Evolutionary conservation across 2,113 vertebrate species (phyloP).

Genomic region (Panurus biarmicus): DNA sequence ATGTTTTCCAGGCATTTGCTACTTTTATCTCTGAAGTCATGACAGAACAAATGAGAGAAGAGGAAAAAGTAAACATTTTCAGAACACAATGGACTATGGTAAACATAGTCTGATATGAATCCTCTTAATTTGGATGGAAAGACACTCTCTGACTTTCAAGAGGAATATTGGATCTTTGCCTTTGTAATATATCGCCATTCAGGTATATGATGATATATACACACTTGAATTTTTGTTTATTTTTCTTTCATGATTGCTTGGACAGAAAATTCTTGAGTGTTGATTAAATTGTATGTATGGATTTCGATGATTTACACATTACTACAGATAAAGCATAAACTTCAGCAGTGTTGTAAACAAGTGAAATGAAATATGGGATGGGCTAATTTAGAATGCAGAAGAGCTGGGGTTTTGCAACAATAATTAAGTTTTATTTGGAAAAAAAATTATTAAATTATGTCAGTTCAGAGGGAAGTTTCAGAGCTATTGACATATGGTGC

Average conservation of each 20-base stretch:
- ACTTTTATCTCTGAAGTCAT: not conserved
- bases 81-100: not conserved
- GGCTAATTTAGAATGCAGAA: not conserved
- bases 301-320: not conserved
- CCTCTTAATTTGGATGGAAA: not conserved
- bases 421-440: not conserved
- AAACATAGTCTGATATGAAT: not conserved
- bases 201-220: not conserved
- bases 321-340: not conserved
- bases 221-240: not conserved
- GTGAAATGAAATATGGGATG: not conserved
- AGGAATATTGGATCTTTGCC: not conserved
- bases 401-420: not conserved
- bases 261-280: not conserved
- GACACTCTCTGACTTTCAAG: not conserved
- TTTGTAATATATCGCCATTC: not conserved
- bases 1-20: not conserved
- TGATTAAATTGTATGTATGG: not conserved
- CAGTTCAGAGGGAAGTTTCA: not conserved
- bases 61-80: not conserved
- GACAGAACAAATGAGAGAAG: not conserved
- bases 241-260: not conserved
- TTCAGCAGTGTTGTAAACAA: not conserved
- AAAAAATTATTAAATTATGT: not conserved
- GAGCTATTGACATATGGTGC: fast-evolving